Percentiles rank a stretch among this genome's conserved stretches.
Evolutionary conservation across 2,113 vertebrate species (phyloP).

Genomic region (Barbus barbus): DNA sequence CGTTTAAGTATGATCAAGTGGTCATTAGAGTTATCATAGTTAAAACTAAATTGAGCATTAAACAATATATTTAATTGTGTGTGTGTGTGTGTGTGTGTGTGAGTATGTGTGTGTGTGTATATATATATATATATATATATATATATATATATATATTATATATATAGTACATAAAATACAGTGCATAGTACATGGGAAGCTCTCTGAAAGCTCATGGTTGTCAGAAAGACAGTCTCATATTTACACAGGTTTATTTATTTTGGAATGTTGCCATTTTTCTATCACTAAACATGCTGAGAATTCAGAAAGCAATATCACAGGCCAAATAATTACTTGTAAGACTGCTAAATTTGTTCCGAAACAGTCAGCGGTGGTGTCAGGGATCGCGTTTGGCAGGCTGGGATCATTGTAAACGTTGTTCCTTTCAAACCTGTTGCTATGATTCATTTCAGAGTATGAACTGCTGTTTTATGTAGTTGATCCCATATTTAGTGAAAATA

Average conservation of each 20-base stretch:
- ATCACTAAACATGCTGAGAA: too few relatives aligned
- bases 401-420: not conserved
- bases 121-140: too few relatives aligned
- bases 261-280: not conserved
- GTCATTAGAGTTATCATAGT: too few relatives aligned
- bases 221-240: not conserved
- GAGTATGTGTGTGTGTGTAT: too few relatives aligned
- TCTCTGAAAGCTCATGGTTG: too few relatives aligned
- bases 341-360: not conserved
- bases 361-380: not conserved
- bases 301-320: not conserved
- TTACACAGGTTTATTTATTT: not conserved
- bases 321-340: not conserved
- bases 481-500: not conserved
- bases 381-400: not conserved
- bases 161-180: too few relatives aligned
- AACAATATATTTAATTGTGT: too few relatives aligned
- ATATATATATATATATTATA: too few relatives aligned
- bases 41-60: too few relatives aligned
- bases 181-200: too few relatives aligned
- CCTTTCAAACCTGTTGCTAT: not conserved
- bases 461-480: not conserved
- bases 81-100: too few relatives aligned
- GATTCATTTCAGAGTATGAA: not conserved
- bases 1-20: too few relatives aligned